phyloP scores from a whole-genome alignment of 2,113 vertebrate species.

The Otocyon megalotis region DNA sequence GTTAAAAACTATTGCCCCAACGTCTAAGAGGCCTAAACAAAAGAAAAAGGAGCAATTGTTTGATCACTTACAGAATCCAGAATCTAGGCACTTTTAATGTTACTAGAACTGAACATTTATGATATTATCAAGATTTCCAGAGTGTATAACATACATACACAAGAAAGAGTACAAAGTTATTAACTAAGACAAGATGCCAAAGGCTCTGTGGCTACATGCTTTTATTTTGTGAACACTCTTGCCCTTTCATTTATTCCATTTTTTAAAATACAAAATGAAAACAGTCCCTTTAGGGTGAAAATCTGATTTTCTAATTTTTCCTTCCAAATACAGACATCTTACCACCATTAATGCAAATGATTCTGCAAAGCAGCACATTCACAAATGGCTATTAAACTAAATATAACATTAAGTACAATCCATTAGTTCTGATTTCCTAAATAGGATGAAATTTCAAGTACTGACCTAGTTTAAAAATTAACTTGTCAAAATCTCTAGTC shows the following conservation, averaged over 20 bases:
- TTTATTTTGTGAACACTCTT: conserved; percentile 30
- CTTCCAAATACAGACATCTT: conserved; percentile 76
- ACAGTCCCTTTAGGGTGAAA: conserved; percentile 24
- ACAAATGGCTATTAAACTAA: conserved; percentile 49
- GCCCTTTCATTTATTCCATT: conserved; percentile 30
- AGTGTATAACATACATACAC: neutral
- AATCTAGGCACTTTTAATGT: conserved; percentile 35
- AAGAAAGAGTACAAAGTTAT: neutral
- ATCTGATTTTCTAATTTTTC: conserved; percentile 65
- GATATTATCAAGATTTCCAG: conserved; percentile 27
- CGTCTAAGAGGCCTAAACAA: neutral
- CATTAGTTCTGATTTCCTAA: conserved; percentile 63
- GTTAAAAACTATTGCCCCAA: neutral
- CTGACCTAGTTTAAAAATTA: conserved; percentile 75
- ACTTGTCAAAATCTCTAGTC: conserved; percentile 64
- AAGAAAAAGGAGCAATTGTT: neutral
- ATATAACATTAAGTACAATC: conserved; percentile 60
- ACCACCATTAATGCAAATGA: conserved; percentile 53
- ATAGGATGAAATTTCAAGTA: conserved; percentile 49
- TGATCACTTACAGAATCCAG: neutral
- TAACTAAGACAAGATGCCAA: conserved; percentile 2
- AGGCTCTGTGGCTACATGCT: neutral
- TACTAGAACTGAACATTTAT: neutral
- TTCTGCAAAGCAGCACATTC: neutral
- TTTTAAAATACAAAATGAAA: conserved; percentile 60